Conservation (phyloP, 2,797 vertebrate species). For the Agapornis canus region DNA sequence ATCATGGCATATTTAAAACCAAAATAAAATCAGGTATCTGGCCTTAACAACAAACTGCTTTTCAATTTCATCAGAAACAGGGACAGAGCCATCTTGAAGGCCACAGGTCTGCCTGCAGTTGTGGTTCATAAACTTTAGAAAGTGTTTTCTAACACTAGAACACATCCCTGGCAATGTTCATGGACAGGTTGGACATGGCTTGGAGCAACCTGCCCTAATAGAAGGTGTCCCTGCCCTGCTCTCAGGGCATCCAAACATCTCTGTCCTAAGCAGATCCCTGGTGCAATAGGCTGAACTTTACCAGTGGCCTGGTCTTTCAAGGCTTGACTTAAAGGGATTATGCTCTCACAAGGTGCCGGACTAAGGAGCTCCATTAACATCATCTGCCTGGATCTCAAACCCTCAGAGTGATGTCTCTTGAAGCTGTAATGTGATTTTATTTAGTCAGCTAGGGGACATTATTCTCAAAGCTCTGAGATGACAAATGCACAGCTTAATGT, state of each 20-base stretch:
- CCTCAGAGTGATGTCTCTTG: not conserved
- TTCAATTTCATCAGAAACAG: not conserved
- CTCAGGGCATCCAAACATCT: not conserved
- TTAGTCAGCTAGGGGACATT: constrained; percentile 14
- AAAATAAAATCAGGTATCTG: not conserved
- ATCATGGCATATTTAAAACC: not conserved
- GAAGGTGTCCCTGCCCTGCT: not conserved
- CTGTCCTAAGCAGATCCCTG: not conserved
- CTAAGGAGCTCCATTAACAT: not conserved
- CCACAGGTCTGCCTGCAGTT: not conserved
- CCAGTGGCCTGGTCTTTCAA: not conserved
- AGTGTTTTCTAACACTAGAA: not conserved
- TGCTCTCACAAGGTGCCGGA: not conserved
- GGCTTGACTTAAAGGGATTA: not conserved
- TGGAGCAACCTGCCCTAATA: not conserved
- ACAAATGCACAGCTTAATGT: constrained; percentile 37
- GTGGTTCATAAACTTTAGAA: not conserved
- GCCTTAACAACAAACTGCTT: not conserved
- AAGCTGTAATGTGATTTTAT: constrained; percentile 38
- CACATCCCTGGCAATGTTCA: not conserved
- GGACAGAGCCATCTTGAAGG: not conserved
- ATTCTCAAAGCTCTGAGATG: constrained; percentile 29
- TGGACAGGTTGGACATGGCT: not conserved
- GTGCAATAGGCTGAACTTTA: not conserved
- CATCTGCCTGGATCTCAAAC: not conserved